Conservation (phyloP, 2,797 vertebrate genomes). For the Ataeniobius toweri region DNA sequence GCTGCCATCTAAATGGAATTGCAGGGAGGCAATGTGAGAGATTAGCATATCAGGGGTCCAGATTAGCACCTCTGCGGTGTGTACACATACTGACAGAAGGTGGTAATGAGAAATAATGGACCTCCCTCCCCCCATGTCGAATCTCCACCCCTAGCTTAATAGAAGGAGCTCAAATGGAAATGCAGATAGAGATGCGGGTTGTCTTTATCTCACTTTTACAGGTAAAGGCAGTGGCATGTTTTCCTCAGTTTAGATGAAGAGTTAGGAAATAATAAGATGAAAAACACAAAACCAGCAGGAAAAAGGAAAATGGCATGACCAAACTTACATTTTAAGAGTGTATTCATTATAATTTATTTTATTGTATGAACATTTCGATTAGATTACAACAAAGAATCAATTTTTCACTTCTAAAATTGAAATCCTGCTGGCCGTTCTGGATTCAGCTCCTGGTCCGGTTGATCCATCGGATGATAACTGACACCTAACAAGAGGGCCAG, state of each 20-base stretch:
- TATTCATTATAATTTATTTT: not conserved
- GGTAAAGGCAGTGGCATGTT: conserved; percentile 51
- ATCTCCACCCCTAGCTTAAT: conserved; percentile 50
- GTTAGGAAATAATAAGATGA: conserved; percentile 48
- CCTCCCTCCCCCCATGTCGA: conserved; percentile 35
- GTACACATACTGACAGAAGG: conserved; percentile 72
- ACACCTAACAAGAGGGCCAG: conserved; percentile 46
- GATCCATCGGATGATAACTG: conserved; percentile 38
- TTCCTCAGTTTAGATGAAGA: conserved; percentile 34
- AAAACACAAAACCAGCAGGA: conserved; percentile 9
- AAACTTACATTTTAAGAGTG: not conserved
- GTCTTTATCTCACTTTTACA: conserved; percentile 69
- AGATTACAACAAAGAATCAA: not conserved
- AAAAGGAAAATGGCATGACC: conserved; percentile 12
- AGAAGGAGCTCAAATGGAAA: conserved; percentile 65
- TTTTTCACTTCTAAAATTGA: not conserved
- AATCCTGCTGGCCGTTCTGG: conserved; percentile 37
- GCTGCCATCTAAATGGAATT: conserved; percentile 60
- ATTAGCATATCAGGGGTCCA: conserved; percentile 81
- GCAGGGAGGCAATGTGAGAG: conserved; percentile 29
- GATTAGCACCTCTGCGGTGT: conserved; percentile 75
- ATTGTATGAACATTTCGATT: not conserved
- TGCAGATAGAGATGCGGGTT: conserved; percentile 51
- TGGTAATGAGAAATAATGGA: conserved; percentile 73
- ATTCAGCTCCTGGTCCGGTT: conserved; percentile 53